Percentiles rank a stretch among this genome's conserved stretches.
Evolutionary conservation across 2,888 invertebrate species (phyloP).

Genomic region (Andrena flavipes): DNA sequence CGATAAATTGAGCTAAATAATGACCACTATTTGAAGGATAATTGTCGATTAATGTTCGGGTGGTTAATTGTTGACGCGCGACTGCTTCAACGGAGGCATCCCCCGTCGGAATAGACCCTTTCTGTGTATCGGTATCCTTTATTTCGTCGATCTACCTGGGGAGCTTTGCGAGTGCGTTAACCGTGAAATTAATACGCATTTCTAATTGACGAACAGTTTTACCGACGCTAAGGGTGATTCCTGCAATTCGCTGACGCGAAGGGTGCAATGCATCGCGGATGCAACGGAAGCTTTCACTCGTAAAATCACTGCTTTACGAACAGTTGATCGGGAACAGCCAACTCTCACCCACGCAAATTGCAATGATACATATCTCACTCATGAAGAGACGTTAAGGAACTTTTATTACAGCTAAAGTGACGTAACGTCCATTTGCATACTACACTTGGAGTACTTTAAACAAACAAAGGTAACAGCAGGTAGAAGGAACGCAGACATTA

Average conservation of each 20-base stretch:
- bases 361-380: no score
- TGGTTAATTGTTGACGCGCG: slow-evolving; percentile 23
- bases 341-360: no score
- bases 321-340: not conserved
- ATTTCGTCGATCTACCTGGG: not conserved
- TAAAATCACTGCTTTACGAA: not conserved
- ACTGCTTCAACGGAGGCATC: not conserved
- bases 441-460: not conserved
- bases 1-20: slow-evolving; percentile 37
- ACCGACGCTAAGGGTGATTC: not conserved
- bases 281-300: not conserved
- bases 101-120: slow-evolving; percentile 10
- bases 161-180: slow-evolving; percentile 1
- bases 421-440: not conserved
- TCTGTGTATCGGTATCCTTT: not conserved
- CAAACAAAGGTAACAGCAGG: not conserved
- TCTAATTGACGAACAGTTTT: slow-evolving; percentile 20
- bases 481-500: no score
- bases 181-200: slow-evolving; percentile 35
- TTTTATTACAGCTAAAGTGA: not conserved
- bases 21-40: slow-evolving; percentile 19
- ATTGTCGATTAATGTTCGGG: slow-evolving; percentile 42
- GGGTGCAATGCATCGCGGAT: not conserved
- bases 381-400: not conserved
- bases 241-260: slow-evolving; percentile 10